These are phyloP conservation scores for Camponotus floridanus DNA, from an alignment of 1,140 invertebrate genomes.

Conservation along the genomic window DNA sequence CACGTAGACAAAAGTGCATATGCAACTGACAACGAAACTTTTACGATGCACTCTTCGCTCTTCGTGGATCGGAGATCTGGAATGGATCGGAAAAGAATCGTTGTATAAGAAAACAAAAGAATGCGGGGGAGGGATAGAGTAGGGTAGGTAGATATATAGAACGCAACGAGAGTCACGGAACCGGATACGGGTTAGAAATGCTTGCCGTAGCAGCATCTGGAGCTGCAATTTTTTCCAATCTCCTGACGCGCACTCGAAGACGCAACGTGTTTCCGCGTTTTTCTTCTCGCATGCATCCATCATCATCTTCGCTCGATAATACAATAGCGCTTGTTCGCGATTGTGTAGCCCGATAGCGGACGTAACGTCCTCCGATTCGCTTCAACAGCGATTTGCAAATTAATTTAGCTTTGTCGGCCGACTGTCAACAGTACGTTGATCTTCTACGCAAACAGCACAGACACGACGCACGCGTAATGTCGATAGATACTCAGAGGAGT, in stretches of 20 bases:
- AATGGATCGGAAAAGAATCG: background rate
- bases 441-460: constrained; percentile 62
- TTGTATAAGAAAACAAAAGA: constrained; percentile 69
- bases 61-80: constrained; percentile 50
- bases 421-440: constrained; percentile 61
- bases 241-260: constrained; percentile 74
- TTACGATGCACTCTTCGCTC: constrained; percentile 75
- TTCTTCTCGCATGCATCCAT: background rate
- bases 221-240: constrained; percentile 82
- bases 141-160: constrained; percentile 70
- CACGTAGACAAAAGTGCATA: constrained; percentile 80
- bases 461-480: constrained; percentile 41
- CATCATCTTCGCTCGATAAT: constrained; percentile 3
- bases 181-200: constrained; percentile 84
- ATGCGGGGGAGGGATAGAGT: background rate
- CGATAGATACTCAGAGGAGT: constrained; percentile 15
- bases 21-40: constrained; percentile 68
- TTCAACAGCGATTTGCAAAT: constrained; percentile 69
- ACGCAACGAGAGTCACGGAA: constrained; percentile 77
- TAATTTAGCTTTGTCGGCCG: constrained; percentile 73
- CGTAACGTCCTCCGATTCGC: constrained; percentile 54
- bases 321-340: background rate
- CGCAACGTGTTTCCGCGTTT: constrained; percentile 36
- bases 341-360: background rate
- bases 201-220: constrained; percentile 82